Conservation (phyloP, 1,140 invertebrate species). For the Rhizoglyphus robini region DNA sequence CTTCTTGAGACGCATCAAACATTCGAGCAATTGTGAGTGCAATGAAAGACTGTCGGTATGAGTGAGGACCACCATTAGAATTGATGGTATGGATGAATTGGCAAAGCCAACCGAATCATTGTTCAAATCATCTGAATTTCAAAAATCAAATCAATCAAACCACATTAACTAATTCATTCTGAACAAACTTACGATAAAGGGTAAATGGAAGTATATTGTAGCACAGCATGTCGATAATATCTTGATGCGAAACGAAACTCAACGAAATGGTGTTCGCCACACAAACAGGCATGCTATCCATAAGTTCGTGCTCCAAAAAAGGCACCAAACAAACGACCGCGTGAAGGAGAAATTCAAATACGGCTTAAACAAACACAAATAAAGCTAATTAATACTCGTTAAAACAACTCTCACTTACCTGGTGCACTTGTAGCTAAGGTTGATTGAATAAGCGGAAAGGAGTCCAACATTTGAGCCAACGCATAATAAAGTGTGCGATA, state of each 20-base stretch:
- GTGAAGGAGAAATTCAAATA: slow-evolving; percentile 77
- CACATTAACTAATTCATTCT: background rate
- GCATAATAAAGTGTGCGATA: slow-evolving; percentile 69
- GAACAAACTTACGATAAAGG: slow-evolving; percentile 46
- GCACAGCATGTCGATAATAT: slow-evolving; percentile 85
- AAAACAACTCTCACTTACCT: slow-evolving; percentile 41
- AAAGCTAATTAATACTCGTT: slow-evolving; percentile 23
- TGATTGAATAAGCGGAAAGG: slow-evolving; percentile 58
- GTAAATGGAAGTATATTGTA: slow-evolving; percentile 93
- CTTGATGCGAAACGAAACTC: slow-evolving; percentile 75
- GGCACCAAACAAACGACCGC: slow-evolving; percentile 81
- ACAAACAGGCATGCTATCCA: slow-evolving; percentile 86
- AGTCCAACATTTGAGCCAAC: slow-evolving; percentile 58
- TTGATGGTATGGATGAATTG: slow-evolving; percentile 71
- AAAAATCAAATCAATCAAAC: background rate
- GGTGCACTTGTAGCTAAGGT: slow-evolving; percentile 49
- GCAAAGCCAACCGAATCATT: slow-evolving; percentile 46
- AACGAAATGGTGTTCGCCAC: slow-evolving; percentile 84
- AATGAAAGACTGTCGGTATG: slow-evolving; percentile 82
- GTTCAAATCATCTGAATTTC: background rate
- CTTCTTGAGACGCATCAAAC: slow-evolving; percentile 78
- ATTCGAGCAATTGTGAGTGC: slow-evolving; percentile 86
- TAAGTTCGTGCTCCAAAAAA: slow-evolving; percentile 87
- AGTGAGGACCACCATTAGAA: slow-evolving; percentile 95
- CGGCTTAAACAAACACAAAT: slow-evolving; percentile 45